A percentile compares a stretch with the other conserved stretches of the same genome.
Evolutionary conservation across 2,113 vertebrate genomes (phyloP).

Genomic region (Oncorhynchus gorbuscha): DNA sequence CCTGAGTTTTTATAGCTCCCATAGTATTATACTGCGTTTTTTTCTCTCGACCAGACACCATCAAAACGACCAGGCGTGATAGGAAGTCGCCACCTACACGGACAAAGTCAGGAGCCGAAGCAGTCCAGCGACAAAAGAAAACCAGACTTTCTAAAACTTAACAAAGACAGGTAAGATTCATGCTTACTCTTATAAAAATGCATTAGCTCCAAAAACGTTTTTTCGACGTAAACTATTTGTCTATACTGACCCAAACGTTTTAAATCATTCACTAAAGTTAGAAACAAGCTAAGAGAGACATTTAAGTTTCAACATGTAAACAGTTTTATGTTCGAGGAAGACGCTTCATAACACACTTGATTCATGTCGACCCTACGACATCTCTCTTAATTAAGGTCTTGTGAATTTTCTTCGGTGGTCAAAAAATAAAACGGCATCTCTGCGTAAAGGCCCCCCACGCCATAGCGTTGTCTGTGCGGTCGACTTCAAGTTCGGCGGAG

Average conservation of each 20-base stretch:
- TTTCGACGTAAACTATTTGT: too few species aligned
- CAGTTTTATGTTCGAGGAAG: slow-evolving; percentile 22
- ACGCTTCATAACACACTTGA: background rate
- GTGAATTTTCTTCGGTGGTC: slow-evolving; percentile 11
- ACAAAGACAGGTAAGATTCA: slow-evolving; percentile 56
- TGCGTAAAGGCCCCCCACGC: slow-evolving; percentile 61
- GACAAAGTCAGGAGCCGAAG: slow-evolving; percentile 62
- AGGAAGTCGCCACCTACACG: slow-evolving; percentile 78
- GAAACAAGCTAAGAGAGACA: background rate
- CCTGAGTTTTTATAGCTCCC: slow-evolving; percentile 89
- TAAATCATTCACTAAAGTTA: background rate
- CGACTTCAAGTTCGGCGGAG: slow-evolving; percentile 80
- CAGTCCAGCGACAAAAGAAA: slow-evolving; percentile 36
- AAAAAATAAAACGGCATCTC: slow-evolving; percentile 27
- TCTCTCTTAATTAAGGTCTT: slow-evolving; percentile 2
- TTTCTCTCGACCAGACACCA: slow-evolving; percentile 76
- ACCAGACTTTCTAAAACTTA: background rate
- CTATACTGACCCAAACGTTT: background rate
- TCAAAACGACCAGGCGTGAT: slow-evolving; percentile 73
- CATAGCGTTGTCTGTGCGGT: slow-evolving; percentile 71
- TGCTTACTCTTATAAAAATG: background rate
- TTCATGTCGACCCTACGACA: slow-evolving; percentile 6
- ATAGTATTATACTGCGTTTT: slow-evolving; percentile 88
- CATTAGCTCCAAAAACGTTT: background rate
- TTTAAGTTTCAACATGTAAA: background rate